Evolutionary conservation across 1,140 invertebrate genomes (phyloP), one percentile per base, ranked within the genome.

Genomic region (Drosophila leontia): DNA sequence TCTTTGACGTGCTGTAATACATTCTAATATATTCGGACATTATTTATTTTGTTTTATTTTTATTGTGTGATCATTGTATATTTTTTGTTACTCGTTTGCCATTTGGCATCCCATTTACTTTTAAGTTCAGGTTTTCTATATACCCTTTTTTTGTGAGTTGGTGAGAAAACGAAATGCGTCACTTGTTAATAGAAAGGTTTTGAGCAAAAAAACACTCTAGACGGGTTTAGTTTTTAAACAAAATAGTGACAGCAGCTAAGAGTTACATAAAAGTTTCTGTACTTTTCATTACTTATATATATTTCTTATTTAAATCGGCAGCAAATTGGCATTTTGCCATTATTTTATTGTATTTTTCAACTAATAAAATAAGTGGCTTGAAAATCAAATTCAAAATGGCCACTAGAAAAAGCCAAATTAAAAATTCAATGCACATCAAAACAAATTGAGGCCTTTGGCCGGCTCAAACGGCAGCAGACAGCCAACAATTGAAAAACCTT

Each of bases 401-500:
- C 55, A 67, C 76, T 72, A 55, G 45, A 55, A 60, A 59, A 34
- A 26, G 32, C 8, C 7, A 63, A 81, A 85, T 84, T 88, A 75
- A 71, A 87, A 84, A 88, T 88, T 90, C 84, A 78, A 90, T 90
- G 78, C 80, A 88, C 80, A 90, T 80, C 78, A 62, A 58, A 81
- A 75, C 64, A 61, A 88, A 87, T 83, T 88, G 80, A 86, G 83
- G 83, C 83, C 83, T 86, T 86, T 86, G 80, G 71, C 80, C 82
- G 62, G 62, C 82, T 72, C 77, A 78, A 71, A 78, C 69, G 37
- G 57, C 67, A 72, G 47, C 47, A 29, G 26, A 29, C 60, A 41
- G 37, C 51, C 72, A 57, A 70, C 82, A 76, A 82, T 69, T 79
- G 75, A 88, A 84, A 87, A 88, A 88, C 85, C 84, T 90, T 88